Evolutionary conservation across 2,113 vertebrate species (phyloP), one percentile per base, ranked within the genome.

Genomic region (Falco punctatus): DNA sequence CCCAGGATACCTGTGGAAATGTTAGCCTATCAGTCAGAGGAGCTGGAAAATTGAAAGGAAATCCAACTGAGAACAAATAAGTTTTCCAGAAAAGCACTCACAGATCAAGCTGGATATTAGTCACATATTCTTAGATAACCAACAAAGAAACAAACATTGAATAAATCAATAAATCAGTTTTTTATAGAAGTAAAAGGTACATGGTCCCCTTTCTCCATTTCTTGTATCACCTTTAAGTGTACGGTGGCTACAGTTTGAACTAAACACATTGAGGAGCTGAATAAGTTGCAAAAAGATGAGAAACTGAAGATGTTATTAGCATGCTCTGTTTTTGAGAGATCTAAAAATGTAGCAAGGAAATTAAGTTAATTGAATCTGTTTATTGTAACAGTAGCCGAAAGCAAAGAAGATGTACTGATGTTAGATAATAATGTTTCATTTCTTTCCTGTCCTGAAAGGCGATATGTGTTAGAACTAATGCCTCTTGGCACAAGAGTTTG

Each of bases 401-500:
- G 46, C 91, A 78, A 88, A 84, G 93, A 96, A 93, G 93, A 93
- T 95, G 86, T 67, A 64, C 79, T 75, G 77, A 72, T 91, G 77
- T 74, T 82, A 82, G 90, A 94, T 93, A 81, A 88, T 90, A 96
- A 83, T 2, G 0, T 91, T 94, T 92, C 62, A 15, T 96, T 94
- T 97, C 74, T 97, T 91, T 94, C 81, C 86, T 94, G 64, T 70
- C 92, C 92, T 88, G 95, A 95, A 97, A 97, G 86, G 57, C 5
- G 83, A 92, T 95, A 89, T 44, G 92, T 94, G 92, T 96, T 94
- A 94, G 83, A 91, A 89, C 65, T 95, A 96, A 97, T 97, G 90
- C 95, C 95, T 93, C 95, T 86, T 97, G 95, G 96, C 88, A 92
- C 87, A 74, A 81, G 64, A 64, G 73, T 92, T 94, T 83, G 58